A percentile compares a stretch with the other conserved stretches of the same genome.
These are phyloP conservation scores for Pyrochroa serraticornis DNA, from an alignment of 2,888 invertebrate species.

Conservation along the genomic window DNA sequence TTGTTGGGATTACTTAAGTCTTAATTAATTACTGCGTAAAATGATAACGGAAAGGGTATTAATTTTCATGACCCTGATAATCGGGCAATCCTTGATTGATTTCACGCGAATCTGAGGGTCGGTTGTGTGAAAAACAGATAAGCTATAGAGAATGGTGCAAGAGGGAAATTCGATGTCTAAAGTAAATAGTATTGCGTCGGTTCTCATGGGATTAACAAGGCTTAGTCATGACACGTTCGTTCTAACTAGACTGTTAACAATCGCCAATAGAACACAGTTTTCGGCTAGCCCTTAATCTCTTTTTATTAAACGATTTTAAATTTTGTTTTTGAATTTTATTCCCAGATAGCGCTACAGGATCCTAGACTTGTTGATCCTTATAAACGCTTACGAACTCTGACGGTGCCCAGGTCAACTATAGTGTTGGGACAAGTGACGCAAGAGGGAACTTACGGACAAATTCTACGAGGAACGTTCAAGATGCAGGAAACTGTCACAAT, in stretches of 20 bases:
- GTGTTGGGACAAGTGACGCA: conserved; percentile 67
- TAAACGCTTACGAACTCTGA: conserved; percentile 67
- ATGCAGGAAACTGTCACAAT: conserved; percentile 78
- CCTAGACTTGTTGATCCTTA: conserved; percentile 59
- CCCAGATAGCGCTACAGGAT: conserved; percentile 48
- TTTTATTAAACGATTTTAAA: not conserved
- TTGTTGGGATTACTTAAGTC: too few relatives aligned
- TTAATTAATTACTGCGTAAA: not conserved
- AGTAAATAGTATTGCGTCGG: conserved; percentile 51
- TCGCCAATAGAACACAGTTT: not conserved
- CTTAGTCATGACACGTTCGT: conserved; percentile 41
- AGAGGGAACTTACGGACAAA: conserved; percentile 87
- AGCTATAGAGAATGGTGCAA: conserved; percentile 37
- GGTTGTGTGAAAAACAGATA: conserved; percentile 51
- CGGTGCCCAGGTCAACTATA: conserved; percentile 67
- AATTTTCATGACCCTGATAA: conserved; percentile 31
- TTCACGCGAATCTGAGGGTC: conserved; percentile 42
- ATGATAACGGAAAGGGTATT: conserved; percentile 19
- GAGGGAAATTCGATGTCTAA: conserved; percentile 48
- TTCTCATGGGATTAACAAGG: conserved; percentile 52
- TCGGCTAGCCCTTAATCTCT: not conserved
- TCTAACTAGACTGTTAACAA: conserved; percentile 26
- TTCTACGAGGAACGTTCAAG: conserved; percentile 76
- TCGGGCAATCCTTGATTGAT: conserved; percentile 39
- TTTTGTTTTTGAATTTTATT: not conserved